Evolutionary conservation across 1,140 invertebrate species (phyloP).

Genomic region (Olivierus martensii): DNA sequence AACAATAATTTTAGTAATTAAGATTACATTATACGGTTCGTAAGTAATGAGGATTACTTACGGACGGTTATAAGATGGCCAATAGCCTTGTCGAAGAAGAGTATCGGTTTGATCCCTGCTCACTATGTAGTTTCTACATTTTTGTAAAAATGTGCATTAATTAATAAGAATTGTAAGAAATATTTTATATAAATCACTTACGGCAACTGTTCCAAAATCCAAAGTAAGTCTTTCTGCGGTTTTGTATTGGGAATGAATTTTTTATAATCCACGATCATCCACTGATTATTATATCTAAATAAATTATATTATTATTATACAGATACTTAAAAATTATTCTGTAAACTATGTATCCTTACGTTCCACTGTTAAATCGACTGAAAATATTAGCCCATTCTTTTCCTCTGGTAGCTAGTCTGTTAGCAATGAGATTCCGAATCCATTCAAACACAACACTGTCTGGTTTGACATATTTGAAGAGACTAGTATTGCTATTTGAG

Average conservation of each 20-base stretch:
- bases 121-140: too few species aligned
- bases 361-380: slow-evolving; percentile 54
- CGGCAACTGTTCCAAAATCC: slow-evolving; percentile 72
- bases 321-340: too few species aligned
- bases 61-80: slow-evolving; percentile 66
- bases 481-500: slow-evolving; percentile 46
- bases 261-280: slow-evolving; percentile 65
- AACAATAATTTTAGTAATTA: neutral
- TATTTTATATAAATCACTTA: too few species aligned
- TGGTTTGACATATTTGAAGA: slow-evolving; percentile 44
- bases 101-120: slow-evolving; percentile 48
- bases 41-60: slow-evolving; percentile 21
- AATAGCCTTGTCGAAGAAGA: slow-evolving; percentile 50
- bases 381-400: slow-evolving; percentile 51
- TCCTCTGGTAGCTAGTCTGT: slow-evolving; percentile 56
- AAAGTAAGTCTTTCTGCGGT: slow-evolving; percentile 44
- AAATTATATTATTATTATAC: neutral
- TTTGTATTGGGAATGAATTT: slow-evolving; percentile 38
- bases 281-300: slow-evolving; percentile 66
- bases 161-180: too few species aligned
- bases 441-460: slow-evolving; percentile 52
- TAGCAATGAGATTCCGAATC: slow-evolving; percentile 68
- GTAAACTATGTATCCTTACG: slow-evolving; percentile 33
- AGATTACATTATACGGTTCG: neutral
- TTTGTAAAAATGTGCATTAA: too few species aligned